Evolutionary conservation across 2,113 vertebrate genomes (phyloP).

Genomic region (Cyphomyrus plagiostoma): DNA sequence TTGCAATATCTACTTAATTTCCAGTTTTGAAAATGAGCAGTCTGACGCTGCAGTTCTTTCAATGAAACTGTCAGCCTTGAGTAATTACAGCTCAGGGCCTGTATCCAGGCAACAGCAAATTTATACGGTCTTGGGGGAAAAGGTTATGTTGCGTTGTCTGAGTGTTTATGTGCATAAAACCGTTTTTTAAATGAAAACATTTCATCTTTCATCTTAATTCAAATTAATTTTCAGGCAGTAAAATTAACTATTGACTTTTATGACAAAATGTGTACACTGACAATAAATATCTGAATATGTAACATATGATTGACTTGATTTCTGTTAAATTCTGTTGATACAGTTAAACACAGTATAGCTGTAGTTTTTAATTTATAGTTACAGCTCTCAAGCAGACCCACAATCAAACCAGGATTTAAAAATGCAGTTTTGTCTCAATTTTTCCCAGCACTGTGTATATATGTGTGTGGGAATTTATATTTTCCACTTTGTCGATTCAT

Average conservation of each 20-base stretch:
- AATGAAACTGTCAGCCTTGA: background rate
- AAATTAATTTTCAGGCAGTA: background rate
- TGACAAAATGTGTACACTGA: background rate
- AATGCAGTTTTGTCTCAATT: no score
- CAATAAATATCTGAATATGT: background rate
- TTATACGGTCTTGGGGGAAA: background rate
- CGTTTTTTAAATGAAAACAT: background rate
- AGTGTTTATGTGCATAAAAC: background rate
- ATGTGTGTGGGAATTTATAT: no score
- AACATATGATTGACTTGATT: background rate
- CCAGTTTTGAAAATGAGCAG: background rate
- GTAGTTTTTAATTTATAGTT: background rate
- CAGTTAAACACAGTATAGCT: background rate
- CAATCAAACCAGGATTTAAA: no score
- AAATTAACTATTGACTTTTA: background rate
- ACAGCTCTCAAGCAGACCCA: background rate
- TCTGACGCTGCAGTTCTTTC: background rate
- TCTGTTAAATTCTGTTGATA: no score
- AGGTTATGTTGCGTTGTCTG: background rate
- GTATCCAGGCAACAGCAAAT: slow-evolving; percentile 11
- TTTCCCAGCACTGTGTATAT: no score
- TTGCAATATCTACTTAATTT: background rate
- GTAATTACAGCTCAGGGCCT: background rate
- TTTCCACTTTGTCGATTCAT: background rate
- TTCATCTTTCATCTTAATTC: background rate